Percentiles rank a stretch among this genome's conserved stretches.
phyloP scores from a whole-genome alignment of 2,888 invertebrate species.

The Pseudococcus jackbeardsleyi region DNA sequence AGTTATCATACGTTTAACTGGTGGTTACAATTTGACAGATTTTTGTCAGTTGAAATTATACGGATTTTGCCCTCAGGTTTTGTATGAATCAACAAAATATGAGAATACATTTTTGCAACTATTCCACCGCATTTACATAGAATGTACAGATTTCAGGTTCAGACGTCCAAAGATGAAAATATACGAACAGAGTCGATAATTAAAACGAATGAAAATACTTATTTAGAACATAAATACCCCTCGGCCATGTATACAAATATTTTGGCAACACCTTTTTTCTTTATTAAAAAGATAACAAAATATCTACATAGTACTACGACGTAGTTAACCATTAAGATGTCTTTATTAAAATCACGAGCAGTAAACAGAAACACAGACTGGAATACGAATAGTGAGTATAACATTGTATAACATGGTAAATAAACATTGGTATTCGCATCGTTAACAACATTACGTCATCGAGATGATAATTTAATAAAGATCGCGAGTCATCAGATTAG shows the following conservation, averaged over 20 bases:
- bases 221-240: constrained; percentile 36
- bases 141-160: not conserved
- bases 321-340: not conserved
- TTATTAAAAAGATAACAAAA: constrained; percentile 23
- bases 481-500: not conserved
- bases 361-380: not conserved
- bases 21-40: constrained; percentile 18
- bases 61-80: not conserved
- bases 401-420: not conserved
- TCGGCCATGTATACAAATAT: not conserved
- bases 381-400: not conserved
- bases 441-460: not conserved
- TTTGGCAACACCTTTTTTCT: constrained; percentile 35
- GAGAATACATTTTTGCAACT: constrained; percentile 31
- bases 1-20: not conserved
- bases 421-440: not conserved
- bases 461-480: not conserved
- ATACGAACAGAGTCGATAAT: not conserved
- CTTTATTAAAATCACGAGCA: not conserved
- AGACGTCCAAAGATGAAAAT: not conserved
- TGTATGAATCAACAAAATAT: not conserved
- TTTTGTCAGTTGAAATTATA: constrained; percentile 30
- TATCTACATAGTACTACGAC: not conserved
- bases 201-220: constrained; percentile 15
- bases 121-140: not conserved